Evolutionary conservation across 2,797 vertebrate genomes (phyloP).

Genomic region (Alosa sapidissima): DNA sequence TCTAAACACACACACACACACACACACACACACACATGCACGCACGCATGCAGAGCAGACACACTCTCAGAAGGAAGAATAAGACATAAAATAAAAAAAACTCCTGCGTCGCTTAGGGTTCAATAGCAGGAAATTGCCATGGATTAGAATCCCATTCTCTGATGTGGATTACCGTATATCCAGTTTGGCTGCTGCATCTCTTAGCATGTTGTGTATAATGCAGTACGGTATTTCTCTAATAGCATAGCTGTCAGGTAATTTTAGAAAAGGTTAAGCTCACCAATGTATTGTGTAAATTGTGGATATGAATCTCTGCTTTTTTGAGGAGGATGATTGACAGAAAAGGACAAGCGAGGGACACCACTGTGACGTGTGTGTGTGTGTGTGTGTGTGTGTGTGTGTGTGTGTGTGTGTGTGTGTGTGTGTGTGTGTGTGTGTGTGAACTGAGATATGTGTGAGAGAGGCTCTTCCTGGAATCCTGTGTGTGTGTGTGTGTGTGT

Average conservation of each 20-base stretch:
- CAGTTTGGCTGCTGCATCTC: background rate
- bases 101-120: background rate
- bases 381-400: too few species aligned
- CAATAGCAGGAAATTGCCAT: conserved; percentile 2
- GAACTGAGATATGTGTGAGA: too few species aligned
- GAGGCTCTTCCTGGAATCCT: too few species aligned
- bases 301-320: background rate
- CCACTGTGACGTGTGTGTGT: too few species aligned
- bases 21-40: background rate
- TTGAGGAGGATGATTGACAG: background rate
- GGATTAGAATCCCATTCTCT: background rate
- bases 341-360: background rate
- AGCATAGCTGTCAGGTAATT: background rate
- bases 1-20: conserved; percentile 2
- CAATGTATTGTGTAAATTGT: background rate
- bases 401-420: too few species aligned
- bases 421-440: too few species aligned
- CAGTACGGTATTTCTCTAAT: background rate
- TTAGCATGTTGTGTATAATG: background rate
- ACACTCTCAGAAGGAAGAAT: conserved; percentile 48
- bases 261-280: background rate
- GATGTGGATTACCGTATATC: background rate
- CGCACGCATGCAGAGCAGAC: conserved; percentile 48
- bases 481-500: too few species aligned
- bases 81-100: background rate